Evolutionary conservation across 2,113 vertebrate genomes (phyloP).

Genomic region (Oncorhynchus masou): DNA sequence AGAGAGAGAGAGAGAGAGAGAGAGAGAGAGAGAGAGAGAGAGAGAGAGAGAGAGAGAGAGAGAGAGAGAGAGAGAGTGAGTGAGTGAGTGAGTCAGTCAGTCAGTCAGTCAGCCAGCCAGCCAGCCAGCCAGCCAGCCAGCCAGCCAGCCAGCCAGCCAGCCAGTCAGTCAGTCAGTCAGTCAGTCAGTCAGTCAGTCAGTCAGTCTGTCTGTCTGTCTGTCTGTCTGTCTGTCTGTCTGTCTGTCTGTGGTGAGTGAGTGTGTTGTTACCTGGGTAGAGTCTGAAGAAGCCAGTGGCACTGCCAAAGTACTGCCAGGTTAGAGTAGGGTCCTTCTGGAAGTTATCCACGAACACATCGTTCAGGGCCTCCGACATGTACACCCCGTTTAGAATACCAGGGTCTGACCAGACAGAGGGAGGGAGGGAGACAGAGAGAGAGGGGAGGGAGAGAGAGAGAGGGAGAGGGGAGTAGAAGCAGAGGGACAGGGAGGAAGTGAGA

Average conservation of each 20-base stretch:
- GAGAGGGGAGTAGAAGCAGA: neutral
- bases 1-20: too few species aligned
- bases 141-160: too few species aligned
- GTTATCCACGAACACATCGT: conserved; percentile 89
- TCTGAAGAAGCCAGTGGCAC: conserved; percentile 92
- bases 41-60: too few species aligned
- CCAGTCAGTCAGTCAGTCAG: too few species aligned
- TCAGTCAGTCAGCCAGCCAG: too few species aligned
- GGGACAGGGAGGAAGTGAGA: too few species aligned
- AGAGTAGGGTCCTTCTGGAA: conserved; percentile 90
- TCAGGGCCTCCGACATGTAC: conserved; percentile 94
- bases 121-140: too few species aligned
- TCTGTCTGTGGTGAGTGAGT: neutral
- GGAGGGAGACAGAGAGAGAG: neutral
- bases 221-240: too few species aligned
- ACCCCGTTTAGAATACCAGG: conserved; percentile 89
- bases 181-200: too few species aligned
- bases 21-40: too few species aligned
- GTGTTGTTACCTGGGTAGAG: conserved; percentile 86
- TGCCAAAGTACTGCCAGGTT: conserved; percentile 97
- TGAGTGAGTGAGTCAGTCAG: too few species aligned
- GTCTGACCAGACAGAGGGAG: conserved; percentile 65
- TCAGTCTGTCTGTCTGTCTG: neutral
- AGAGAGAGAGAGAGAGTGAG: too few species aligned
- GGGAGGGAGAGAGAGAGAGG: neutral